phyloP scores from a whole-genome alignment of 23 tunicate species.

The Clavelina lepadiformis region DNA sequence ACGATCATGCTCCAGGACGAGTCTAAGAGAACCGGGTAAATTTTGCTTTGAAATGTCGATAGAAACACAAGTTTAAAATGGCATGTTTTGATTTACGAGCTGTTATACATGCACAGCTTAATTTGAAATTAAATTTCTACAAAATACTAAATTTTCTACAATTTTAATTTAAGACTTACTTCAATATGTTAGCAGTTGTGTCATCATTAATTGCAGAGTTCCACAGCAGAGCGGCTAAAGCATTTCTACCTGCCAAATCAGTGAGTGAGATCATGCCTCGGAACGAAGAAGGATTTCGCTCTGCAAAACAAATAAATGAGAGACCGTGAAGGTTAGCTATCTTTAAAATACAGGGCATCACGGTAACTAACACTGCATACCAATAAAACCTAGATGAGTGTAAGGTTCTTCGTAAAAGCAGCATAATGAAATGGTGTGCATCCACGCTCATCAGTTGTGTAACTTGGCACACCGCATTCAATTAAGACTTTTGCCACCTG shows the following conservation, averaged over 20 bases:
- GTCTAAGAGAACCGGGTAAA: no score
- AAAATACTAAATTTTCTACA: no score
- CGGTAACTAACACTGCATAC: conserved; percentile 19
- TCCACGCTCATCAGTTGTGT: conserved; percentile 84
- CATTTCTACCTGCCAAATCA: conserved; percentile 71
- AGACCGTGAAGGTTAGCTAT: not conserved
- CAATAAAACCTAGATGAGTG: conserved; percentile 79
- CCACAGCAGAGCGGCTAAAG: conserved; percentile 81
- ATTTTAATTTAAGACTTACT: no score
- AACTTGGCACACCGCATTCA: conserved; percentile 81
- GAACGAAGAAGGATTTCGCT: conserved; percentile 63
- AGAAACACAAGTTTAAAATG: no score
- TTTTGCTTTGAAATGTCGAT: no score
- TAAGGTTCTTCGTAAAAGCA: conserved; percentile 88
- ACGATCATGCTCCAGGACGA: conserved; percentile 81
- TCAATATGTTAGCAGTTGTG: conserved; percentile 62
- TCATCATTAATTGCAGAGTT: conserved; percentile 82
- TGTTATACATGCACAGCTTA: no score
- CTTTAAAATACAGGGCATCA: not conserved
- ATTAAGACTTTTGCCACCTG: conserved; percentile 94
- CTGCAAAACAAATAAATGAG: conserved; percentile 12
- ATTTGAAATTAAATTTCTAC: no score
- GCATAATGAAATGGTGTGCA: conserved; percentile 97
- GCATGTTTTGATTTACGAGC: no score
- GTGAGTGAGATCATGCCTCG: conserved; percentile 71